Conservation (phyloP, 2,113 vertebrate species). For the Apteryx mantelli region DNA sequence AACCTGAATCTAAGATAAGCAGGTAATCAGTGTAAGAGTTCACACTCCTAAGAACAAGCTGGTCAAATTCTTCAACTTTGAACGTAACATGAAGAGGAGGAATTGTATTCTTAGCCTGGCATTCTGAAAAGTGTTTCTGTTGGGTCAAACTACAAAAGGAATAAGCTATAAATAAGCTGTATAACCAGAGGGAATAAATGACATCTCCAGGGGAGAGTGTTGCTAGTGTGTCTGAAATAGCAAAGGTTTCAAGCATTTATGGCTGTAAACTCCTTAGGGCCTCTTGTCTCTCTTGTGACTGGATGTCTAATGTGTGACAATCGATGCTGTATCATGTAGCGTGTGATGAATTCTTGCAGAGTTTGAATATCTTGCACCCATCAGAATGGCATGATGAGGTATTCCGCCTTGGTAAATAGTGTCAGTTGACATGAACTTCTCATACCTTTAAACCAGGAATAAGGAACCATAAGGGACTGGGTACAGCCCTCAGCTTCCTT, state of each 20-base stretch:
- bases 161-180: neutral
- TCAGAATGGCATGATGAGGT: neutral
- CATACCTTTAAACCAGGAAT: neutral
- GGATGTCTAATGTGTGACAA: neutral
- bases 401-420: fast-evolving
- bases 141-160: neutral
- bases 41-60: neutral
- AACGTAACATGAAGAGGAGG: neutral
- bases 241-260: neutral
- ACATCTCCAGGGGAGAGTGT: neutral
- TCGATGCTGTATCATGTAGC: neutral
- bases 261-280: neutral
- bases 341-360: neutral
- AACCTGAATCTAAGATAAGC: neutral
- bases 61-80: neutral
- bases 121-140: neutral
- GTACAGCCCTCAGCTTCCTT: neutral
- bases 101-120: neutral
- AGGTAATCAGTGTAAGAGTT: neutral
- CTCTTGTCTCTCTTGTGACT: neutral
- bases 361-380: neutral
- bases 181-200: neutral
- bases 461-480: neutral
- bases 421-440: neutral
- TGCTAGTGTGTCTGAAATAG: neutral